A percentile compares a stretch with the other conserved stretches of the same genome.
phyloP scores from a whole-genome alignment of 2,113 vertebrate genomes.

The Petrocephalus zakoni region DNA sequence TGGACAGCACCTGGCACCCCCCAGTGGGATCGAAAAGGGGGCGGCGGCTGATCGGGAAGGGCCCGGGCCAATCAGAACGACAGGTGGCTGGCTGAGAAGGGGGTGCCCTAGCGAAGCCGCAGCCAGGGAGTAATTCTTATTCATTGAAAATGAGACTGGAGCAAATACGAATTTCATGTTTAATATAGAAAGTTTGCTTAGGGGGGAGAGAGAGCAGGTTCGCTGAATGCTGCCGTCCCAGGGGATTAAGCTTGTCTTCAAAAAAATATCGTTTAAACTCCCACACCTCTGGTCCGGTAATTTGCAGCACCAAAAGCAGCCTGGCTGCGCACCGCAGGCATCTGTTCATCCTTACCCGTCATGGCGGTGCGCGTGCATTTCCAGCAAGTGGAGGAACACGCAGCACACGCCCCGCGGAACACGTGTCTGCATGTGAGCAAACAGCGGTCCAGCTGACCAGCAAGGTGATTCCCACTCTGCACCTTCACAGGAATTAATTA shows the following conservation, averaged over 20 bases:
- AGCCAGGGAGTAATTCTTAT: constrained; percentile 65
- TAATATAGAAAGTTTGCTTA: constrained; percentile 45
- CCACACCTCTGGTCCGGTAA: constrained; percentile 51
- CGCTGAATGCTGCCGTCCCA: constrained; percentile 48
- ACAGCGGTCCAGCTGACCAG: neutral
- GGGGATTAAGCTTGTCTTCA: constrained; percentile 52
- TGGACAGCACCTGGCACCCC: neutral
- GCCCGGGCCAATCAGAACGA: neutral
- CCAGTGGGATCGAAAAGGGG: neutral
- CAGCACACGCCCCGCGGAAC: neutral
- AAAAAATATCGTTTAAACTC: constrained; percentile 59
- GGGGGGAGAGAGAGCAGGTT: constrained; percentile 36
- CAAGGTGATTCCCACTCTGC: neutral
- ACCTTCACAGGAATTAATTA: neutral
- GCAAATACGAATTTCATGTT: constrained; percentile 46
- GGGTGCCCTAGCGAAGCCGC: constrained; percentile 47
- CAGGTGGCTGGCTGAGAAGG: constrained; percentile 32
- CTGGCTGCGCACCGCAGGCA: constrained; percentile 45
- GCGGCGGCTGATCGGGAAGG: neutral
- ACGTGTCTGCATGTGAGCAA: neutral
- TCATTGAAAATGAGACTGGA: constrained; percentile 64
- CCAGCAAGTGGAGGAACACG: constrained; percentile 25
- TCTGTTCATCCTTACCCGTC: constrained; percentile 53
- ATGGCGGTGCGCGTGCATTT: constrained; percentile 42
- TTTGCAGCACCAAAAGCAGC: constrained; percentile 57